Percentiles rank a stretch among this genome's conserved stretches.
These are phyloP conservation scores for Diachasmimorpha longicaudata DNA, from an alignment of 1,140 invertebrate species.

Conservation along the genomic window DNA sequence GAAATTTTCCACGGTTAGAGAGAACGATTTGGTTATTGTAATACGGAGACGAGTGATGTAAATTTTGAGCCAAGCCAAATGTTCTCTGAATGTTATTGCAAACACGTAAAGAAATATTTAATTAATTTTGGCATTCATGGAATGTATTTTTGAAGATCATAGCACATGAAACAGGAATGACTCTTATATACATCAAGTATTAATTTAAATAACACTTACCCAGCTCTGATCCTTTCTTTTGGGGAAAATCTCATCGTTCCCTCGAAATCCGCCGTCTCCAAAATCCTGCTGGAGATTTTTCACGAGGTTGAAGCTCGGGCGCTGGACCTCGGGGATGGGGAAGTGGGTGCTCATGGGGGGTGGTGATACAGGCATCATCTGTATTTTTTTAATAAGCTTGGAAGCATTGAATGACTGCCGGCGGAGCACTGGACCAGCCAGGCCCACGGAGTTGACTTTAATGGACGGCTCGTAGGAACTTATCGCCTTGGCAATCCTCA, in stretches of 20 bases:
- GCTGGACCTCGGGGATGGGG: neutral
- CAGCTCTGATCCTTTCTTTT: too few species aligned
- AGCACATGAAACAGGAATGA: too few species aligned
- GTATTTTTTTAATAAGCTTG: neutral
- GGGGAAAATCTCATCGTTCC: neutral
- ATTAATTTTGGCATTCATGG: too few species aligned
- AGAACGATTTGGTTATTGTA: too few species aligned
- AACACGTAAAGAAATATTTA: too few species aligned
- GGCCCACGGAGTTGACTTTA: slow-evolving; percentile 10
- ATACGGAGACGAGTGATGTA: too few species aligned
- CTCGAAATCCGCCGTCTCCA: neutral
- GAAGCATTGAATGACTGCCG: slow-evolving; percentile 24
- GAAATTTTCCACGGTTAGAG: too few species aligned
- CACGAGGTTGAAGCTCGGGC: neutral
- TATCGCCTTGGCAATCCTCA: slow-evolving; percentile 48
- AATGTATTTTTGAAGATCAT: too few species aligned
- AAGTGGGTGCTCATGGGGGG: neutral
- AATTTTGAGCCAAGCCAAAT: too few species aligned
- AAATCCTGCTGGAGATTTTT: neutral
- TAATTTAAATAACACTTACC: too few species aligned
- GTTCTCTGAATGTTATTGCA: too few species aligned
- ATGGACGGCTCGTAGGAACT: slow-evolving; percentile 34
- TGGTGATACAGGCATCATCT: neutral
- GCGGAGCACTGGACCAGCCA: neutral
- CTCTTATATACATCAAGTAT: too few species aligned